A percentile compares a stretch with the other conserved stretches of the same genome.
Evolutionary conservation across 2,113 vertebrate species (phyloP).

Genomic region (Orycteropus afer): DNA sequence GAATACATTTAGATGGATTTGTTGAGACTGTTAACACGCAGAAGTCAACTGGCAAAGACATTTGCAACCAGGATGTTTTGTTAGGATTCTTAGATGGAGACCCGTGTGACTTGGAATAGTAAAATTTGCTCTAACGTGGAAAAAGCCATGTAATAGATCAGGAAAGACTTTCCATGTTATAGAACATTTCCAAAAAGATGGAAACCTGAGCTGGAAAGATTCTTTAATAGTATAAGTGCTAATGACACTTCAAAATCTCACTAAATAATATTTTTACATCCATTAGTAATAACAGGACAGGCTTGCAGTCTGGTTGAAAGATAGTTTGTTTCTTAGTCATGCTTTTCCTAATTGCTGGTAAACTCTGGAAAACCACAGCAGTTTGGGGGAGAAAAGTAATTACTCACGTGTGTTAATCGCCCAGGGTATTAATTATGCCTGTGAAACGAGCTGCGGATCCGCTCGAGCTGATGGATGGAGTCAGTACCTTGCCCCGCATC

Average conservation of each 20-base stretch:
- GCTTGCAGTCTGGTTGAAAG: slow-evolving; percentile 29
- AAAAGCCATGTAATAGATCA: slow-evolving; percentile 35
- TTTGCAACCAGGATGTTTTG: slow-evolving; percentile 42
- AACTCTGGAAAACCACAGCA: slow-evolving; percentile 24
- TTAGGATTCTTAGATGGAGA: slow-evolving; percentile 45
- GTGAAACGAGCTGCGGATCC: slow-evolving; percentile 38
- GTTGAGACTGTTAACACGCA: background rate
- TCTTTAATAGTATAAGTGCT: slow-evolving; percentile 24
- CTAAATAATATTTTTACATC: slow-evolving; percentile 13
- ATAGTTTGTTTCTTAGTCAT: slow-evolving; percentile 46
- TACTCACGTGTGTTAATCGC: slow-evolving; percentile 41
- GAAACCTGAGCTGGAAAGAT: slow-evolving; percentile 15
- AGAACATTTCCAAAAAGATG: slow-evolving; percentile 44
- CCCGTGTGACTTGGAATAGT: slow-evolving; percentile 17
- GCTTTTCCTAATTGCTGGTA: slow-evolving; percentile 23
- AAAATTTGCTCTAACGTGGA: slow-evolving; percentile 44
- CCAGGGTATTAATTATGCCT: slow-evolving; percentile 55
- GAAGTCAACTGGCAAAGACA: slow-evolving; percentile 11
- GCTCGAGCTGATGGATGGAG: background rate
- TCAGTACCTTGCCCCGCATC: slow-evolving; percentile 42
- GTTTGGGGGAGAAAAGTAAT: slow-evolving; percentile 51
- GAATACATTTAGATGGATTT: slow-evolving; percentile 14
- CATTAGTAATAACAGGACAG: slow-evolving; percentile 12
- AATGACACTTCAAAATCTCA: slow-evolving; percentile 37
- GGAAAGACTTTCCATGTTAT: slow-evolving; percentile 23